A percentile compares a stretch with the other conserved stretches of the same genome.
phyloP scores from a whole-genome alignment of 2,888 invertebrate species.

The Rhyacophila evoluta region DNA sequence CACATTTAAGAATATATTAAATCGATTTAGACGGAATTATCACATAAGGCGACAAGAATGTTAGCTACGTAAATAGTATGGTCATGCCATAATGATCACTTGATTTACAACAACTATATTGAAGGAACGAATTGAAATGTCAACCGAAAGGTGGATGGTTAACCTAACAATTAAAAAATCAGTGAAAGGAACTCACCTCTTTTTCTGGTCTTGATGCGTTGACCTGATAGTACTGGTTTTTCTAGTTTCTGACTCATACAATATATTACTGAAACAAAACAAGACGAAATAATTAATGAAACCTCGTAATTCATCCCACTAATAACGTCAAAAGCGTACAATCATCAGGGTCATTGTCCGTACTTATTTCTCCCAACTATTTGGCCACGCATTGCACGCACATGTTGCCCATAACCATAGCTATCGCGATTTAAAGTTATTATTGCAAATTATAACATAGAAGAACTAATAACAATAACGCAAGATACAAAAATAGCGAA shows the following conservation, averaged over 20 bases:
- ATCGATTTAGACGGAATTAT: no score
- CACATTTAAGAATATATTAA: no score
- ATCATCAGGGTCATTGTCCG: slow-evolving; percentile 51
- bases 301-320: not conserved
- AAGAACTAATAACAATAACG: not conserved
- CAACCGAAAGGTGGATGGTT: not conserved
- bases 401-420: not conserved
- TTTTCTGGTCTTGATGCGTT: slow-evolving; percentile 99
- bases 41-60: no score
- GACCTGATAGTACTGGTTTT: slow-evolving; percentile 99
- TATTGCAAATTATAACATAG: no score
- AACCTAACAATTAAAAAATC: not conserved
- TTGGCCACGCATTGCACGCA: not conserved
- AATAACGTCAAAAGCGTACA: slow-evolving; percentile 24
- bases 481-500: not conserved
- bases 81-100: no score
- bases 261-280: slow-evolving; percentile 81
- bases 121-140: not conserved
- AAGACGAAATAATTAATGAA: slow-evolving; percentile 57
- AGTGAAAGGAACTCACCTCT: slow-evolving; percentile 79
- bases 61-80: no score
- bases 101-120: no score
- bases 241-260: slow-evolving; percentile 99
- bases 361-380: slow-evolving; percentile 12
- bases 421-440: not conserved